Percentiles rank a stretch among this genome's conserved stretches.
Conservation (phyloP, 2,113 vertebrate species). For the Lepus europaeus region DNA sequence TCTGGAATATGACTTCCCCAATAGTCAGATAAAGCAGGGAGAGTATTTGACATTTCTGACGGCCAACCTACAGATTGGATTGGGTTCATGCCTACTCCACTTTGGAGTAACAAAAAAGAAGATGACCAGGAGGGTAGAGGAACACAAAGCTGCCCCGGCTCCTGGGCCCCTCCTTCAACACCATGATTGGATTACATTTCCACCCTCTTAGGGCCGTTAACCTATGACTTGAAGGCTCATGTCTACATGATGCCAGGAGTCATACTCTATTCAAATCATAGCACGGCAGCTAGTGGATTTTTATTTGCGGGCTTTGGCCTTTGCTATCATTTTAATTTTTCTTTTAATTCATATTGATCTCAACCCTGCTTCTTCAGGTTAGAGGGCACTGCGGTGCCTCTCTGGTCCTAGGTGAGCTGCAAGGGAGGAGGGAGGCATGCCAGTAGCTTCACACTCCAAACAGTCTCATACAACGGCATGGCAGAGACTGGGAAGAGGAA, state of each 20-base stretch:
- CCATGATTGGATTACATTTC: no score
- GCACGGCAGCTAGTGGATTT: constrained; percentile 85
- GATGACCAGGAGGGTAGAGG: background rate
- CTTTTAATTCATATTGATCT: constrained; percentile 94
- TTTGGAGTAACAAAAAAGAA: background rate
- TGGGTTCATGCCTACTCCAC: background rate
- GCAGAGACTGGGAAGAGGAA: background rate
- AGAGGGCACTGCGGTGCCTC: constrained; percentile 67
- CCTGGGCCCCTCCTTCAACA: no score
- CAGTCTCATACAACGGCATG: background rate
- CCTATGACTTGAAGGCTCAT: no score
- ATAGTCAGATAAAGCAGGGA: background rate
- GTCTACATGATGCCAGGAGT: background rate
- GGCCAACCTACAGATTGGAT: no score
- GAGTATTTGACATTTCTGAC: background rate
- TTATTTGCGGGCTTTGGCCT: constrained; percentile 79
- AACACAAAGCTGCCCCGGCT: background rate
- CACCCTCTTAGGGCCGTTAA: no score
- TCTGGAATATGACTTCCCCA: background rate
- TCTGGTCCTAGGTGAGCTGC: background rate
- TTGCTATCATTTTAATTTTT: constrained; percentile 89
- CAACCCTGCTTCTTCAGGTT: constrained; percentile 86
- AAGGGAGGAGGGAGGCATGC: background rate
- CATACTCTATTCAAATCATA: constrained; percentile 63
- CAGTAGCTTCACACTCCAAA: background rate